Base-by-base conservation (phyloP, 2,888 invertebrate genomes). In the Caenorhabditis sinica region DNA sequence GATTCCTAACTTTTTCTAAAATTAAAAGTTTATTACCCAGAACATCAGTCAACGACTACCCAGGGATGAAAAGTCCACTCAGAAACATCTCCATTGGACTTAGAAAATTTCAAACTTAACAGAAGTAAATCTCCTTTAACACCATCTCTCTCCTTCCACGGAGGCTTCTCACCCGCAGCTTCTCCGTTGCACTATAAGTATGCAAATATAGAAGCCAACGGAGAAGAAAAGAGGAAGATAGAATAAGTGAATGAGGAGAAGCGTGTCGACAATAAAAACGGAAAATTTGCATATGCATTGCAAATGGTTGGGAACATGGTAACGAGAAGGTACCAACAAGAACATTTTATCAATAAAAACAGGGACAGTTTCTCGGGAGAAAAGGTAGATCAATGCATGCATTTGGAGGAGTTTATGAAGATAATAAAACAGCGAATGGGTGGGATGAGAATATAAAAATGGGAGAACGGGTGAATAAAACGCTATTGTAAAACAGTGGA, bases 281-380 rank as follows among this genome's bases (percentile, higher is more conserved):
- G 66, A 45, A 49, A 40, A 80, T 80, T 66, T 72, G 72, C 80
- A 80, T 80, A 72, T 79, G 63, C 43, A 79, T 65, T 40, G 25
- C 17, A 71, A 68, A 74, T 79, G 30, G 72, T 30, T 80, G 80
- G 66, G 80, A 80, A 80, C 63, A 65, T 65, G 65, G 71, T 40
- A 61, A 53, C 60, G 53, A 71, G 49, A 36, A 45, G 43, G 75
- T 43, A 58, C 25, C 33, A 20, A 56, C 25, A n/a, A 60, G 40
- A 33, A 36, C 23, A n/a, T 51, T n/a, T 60, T 68, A 58, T 76
- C 66, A 66, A 40, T 53, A 20, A 56, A 65, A 25, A 17, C 23
- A 36, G 63, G 36, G 66, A 76, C 20, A 36, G 40, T 40, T 40
- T 40, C 40, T 6, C 15, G 36, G 25, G 9, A 45, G 30, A n/a